Evolutionary conservation across 1,140 invertebrate species (phyloP).

Genomic region (Bombus waltoni): DNA sequence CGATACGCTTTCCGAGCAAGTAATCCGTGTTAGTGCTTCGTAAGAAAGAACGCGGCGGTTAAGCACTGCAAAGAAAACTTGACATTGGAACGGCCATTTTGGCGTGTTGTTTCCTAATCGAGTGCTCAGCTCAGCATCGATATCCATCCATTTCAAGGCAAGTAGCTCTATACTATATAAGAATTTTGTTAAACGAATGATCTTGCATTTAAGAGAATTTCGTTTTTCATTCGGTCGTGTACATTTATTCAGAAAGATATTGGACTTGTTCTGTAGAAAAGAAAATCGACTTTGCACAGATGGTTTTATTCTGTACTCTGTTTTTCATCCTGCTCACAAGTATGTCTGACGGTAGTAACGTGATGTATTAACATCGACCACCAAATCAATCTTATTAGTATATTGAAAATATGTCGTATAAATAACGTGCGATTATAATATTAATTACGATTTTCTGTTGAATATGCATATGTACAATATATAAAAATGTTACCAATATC

Average conservation of each 20-base stretch:
- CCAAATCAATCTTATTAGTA: not conserved
- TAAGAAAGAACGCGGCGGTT: slow-evolving; percentile 53
- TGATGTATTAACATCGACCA: not conserved
- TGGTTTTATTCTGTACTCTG: slow-evolving; percentile 16
- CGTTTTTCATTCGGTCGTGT: not conserved
- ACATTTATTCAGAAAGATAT: not conserved
- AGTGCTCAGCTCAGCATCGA: slow-evolving; percentile 74
- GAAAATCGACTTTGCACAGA: slow-evolving; percentile 24
- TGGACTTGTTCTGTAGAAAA: not conserved
- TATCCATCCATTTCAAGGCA: slow-evolving; percentile 78
- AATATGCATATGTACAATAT: not conserved
- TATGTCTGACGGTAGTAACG: slow-evolving; percentile 20
- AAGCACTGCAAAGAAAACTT: slow-evolving; percentile 70
- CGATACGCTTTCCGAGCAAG: slow-evolving; percentile 48
- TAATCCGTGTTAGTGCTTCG: slow-evolving; percentile 53
- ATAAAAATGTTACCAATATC: slow-evolving; percentile 16
- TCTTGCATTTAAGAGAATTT: not conserved
- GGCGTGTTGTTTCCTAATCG: slow-evolving; percentile 77
- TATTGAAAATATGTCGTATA: not conserved
- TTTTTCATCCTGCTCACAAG: slow-evolving; percentile 16
- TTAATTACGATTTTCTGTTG: not conserved
- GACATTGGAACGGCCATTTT: slow-evolving; percentile 81
- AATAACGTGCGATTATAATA: not conserved
- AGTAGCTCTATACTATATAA: slow-evolving; percentile 41
- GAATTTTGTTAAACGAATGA: not conserved